Conservation (phyloP, 2,888 invertebrate genomes). For the Cheilosia scutellata region DNA sequence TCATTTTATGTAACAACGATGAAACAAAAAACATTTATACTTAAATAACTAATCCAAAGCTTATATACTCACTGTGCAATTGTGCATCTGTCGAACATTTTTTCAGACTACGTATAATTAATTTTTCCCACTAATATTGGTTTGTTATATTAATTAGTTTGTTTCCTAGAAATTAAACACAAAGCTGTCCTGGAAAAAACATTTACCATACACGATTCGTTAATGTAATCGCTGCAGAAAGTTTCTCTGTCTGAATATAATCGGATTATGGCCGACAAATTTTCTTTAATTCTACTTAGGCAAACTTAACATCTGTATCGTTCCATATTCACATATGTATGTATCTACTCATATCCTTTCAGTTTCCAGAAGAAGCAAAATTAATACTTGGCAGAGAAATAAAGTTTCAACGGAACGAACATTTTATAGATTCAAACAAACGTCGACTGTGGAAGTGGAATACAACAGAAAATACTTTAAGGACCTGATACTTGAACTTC, state of each 20-base stretch:
- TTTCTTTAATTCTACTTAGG: conserved; percentile 50
- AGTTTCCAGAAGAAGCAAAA: neutral
- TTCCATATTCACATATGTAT: conserved; percentile 4
- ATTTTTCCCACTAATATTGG: no score
- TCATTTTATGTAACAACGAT: no score
- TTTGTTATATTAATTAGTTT: neutral
- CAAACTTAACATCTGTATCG: conserved; percentile 33
- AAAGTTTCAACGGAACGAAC: conserved; percentile 19
- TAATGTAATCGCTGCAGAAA: conserved; percentile 20
- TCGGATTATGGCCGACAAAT: conserved; percentile 45
- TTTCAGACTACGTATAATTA: no score
- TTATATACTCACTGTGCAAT: no score
- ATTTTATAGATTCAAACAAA: conserved; percentile 31
- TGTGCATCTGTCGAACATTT: no score
- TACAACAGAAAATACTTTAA: conserved; percentile 45
- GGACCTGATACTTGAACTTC: conserved; percentile 20
- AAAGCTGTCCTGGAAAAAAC: neutral
- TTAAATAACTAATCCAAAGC: no score
- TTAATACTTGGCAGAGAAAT: neutral
- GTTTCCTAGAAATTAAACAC: neutral
- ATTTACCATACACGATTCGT: neutral
- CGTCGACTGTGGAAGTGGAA: conserved; percentile 19
- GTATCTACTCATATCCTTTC: neutral
- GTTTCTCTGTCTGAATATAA: neutral
- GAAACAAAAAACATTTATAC: no score